These are phyloP conservation scores for Ostrea denselamellosa DNA, from an alignment of 1,140 invertebrate genomes.

Conservation along the genomic window DNA sequence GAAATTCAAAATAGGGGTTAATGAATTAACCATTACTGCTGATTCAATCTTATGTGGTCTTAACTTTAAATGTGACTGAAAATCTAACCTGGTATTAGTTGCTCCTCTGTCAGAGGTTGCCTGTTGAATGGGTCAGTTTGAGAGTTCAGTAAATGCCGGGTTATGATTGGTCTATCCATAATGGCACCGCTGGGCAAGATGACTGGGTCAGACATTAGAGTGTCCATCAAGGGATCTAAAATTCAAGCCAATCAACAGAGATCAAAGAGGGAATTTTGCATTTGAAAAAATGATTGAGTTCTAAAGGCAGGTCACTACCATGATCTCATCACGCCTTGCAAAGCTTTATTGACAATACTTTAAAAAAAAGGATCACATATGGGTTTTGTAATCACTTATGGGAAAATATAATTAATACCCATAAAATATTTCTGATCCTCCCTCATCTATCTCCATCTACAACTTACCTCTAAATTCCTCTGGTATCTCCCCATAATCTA, in stretches of 20 bases:
- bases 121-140: slow-evolving; percentile 98
- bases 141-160: slow-evolving; percentile 95
- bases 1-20: no score
- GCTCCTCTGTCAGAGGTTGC: slow-evolving; percentile 93
- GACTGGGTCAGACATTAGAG: slow-evolving; percentile 97
- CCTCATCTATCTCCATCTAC: neutral
- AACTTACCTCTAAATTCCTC: slow-evolving; percentile 92
- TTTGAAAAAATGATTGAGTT: neutral
- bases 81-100: slow-evolving; percentile 86
- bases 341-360: neutral
- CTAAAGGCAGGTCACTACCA: neutral
- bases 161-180: slow-evolving; percentile 96
- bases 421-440: neutral
- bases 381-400: neutral
- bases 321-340: neutral
- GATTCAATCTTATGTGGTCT: no score
- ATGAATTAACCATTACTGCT: no score
- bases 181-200: slow-evolving; percentile 94
- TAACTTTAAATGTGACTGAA: neutral
- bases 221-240: slow-evolving; percentile 97
- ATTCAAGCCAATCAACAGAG: slow-evolving; percentile 46
- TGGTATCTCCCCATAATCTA: slow-evolving; percentile 96
- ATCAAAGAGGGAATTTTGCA: neutral
- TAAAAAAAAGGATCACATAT: neutral
- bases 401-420: no score